Evolutionary conservation across 1,140 invertebrate genomes (phyloP), one percentile per base, ranked within the genome.

Genomic region (Leptoteleia sp.): DNA sequence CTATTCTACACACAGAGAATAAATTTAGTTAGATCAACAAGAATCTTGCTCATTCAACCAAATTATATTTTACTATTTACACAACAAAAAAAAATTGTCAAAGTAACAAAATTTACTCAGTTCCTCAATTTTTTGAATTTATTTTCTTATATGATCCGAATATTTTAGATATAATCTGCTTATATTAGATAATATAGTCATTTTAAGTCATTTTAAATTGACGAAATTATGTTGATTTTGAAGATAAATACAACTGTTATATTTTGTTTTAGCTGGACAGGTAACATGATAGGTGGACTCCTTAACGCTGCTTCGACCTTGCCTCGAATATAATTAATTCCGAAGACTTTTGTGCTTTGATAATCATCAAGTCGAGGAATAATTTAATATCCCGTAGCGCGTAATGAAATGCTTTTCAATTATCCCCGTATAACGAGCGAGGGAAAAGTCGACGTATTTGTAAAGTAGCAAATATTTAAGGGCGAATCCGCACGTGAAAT

Each of bases 371-470:
- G 17, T 35, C 16, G 38, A 6, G 16, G 38, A 67, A 67, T 54
- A 67, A 54, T 16, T 43, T 67, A 22, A 54, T 67, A 67, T 27
- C 48, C 40, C 8, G 27, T 11, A 12, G 3, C 25, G 9, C 38
- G 13, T 54, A 43, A 54, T 54, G 50, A 54, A 54, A 55, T 45
- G 47, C n/a, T 40, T 64, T 52, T 52, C 59, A 48, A 62, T 62
- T 48, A 67, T 67, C 38, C 52, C 35, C 35, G 25, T n/a, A 38
- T 38, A 27, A 38, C 33, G 17, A 22, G 11, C n/a, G 31, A 43
- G 17, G 33, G 12, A 16, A 22, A 22, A 22, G 19, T 1, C 54
- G 27, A 11, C 27, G 33, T 11, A 22, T 12, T 62, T 16, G 61
- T 37, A 16, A 55, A 55, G 17, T 27, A 22, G 45, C 31, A 38